These are phyloP conservation scores for Aurelia sp. DNA, from an alignment of 30 jellyfish, hydroid and myxozoan species.

Conservation along the genomic window DNA sequence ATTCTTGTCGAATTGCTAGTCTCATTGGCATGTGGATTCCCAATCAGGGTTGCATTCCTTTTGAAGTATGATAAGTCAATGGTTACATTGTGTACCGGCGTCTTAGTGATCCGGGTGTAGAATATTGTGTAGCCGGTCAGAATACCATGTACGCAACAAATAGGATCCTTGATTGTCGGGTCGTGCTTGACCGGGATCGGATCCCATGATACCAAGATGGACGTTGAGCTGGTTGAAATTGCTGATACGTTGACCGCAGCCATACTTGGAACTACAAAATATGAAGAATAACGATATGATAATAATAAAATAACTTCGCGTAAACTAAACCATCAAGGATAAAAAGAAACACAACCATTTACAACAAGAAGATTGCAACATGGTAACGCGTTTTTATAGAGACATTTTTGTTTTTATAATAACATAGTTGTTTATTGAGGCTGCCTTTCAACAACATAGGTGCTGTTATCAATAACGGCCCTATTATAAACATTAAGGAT, in stretches of 20 bases:
- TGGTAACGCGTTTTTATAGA: too few relatives aligned
- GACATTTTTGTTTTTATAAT: too few relatives aligned
- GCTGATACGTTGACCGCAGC: slow-evolving; percentile 54
- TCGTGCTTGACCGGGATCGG: slow-evolving; percentile 39
- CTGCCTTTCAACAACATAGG: too few relatives aligned
- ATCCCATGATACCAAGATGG: slow-evolving; percentile 50
- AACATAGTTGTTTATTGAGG: too few relatives aligned
- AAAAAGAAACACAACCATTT: too few relatives aligned
- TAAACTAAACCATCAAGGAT: too few relatives aligned
- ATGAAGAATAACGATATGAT: neutral
- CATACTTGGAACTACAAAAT: slow-evolving; percentile 43
- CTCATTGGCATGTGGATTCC: too few relatives aligned
- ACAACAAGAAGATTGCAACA: too few relatives aligned
- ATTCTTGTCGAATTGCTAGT: neutral
- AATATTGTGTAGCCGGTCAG: slow-evolving; percentile 69
- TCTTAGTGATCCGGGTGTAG: slow-evolving; percentile 35
- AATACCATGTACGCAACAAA: slow-evolving; percentile 53
- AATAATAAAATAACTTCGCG: too few relatives aligned
- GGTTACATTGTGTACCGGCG: slow-evolving; percentile 6
- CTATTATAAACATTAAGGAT: too few relatives aligned
- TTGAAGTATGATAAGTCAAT: slow-evolving; percentile 31
- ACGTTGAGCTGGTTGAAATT: slow-evolving; percentile 1
- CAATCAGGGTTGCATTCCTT: neutral
- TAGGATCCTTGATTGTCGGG: slow-evolving; percentile 55
- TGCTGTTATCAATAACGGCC: too few relatives aligned